Evolutionary conservation across 1,140 invertebrate genomes (phyloP), one percentile per base, ranked within the genome.

Genomic region (Drosophila tristis): DNA sequence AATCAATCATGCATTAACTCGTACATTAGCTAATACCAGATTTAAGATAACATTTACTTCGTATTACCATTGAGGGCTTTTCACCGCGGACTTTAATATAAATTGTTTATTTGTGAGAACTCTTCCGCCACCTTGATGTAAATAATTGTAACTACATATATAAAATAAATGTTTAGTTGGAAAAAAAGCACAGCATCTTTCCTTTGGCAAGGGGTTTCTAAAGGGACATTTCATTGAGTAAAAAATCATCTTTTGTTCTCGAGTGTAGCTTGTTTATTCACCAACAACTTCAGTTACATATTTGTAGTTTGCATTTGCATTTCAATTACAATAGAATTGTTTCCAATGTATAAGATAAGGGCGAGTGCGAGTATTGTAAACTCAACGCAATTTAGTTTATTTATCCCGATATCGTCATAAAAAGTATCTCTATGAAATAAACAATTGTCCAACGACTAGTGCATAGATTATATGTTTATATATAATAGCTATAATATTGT

Each of bases 251-350:
- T 20, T 20, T 61, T 66, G 63, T 82, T 81, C 76, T 74, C 63
- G 59, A 74, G 73, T 90, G 74, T 91, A 91, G 90, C 85, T 91
- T 90, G 68, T 90, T 91, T 91, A 91, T 91, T 91, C 90, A 91
- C 90, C 90, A 91, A 91, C 90, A 91, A 91, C 90, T 90, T 91
- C 71, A 90, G 78, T 86, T 90, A 90, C 78, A 79, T 90, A 71
- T 82, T 72, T 78, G 67, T 84, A 70, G 72, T 67, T 59, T 65
- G 62, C 74, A 76, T 79, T 68, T 79, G 72, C 63, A 56, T 56
- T 67, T 84, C 63, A 72, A 64, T 59, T 65, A 59, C 74, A 76
- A 75, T 68, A 71, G 61, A 51, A 56, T 56, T 60, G 48, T 74
- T 70, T 67, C 42, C 45, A 80, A 77, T 86, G 50, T 63, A 25